Conservation (phyloP, 2,797 vertebrate species). For the Clarias platycephalus region DNA sequence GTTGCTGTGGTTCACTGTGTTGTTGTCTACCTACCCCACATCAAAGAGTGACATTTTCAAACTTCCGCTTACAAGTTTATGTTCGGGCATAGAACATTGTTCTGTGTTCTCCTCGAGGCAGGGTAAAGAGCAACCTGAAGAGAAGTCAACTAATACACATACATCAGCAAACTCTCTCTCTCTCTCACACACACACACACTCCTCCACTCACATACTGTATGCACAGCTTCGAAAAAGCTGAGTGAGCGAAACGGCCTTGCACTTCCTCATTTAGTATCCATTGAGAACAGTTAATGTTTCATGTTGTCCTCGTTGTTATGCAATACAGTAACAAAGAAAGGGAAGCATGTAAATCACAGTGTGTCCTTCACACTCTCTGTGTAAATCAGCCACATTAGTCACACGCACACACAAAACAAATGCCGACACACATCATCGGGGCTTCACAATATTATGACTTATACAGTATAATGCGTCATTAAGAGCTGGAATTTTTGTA, state of each 20-base stretch:
- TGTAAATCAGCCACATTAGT: background rate
- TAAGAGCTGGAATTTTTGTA: background rate
- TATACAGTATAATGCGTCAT: too few relatives aligned
- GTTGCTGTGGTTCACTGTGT: background rate
- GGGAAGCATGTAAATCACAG: conserved; percentile 8
- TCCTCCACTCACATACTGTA: background rate
- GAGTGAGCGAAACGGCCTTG: conserved; percentile 15
- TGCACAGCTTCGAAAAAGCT: conserved; percentile 1
- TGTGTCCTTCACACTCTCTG: conserved; percentile 3
- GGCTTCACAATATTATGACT: background rate
- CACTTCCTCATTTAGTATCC: conserved; percentile 15
- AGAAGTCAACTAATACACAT: conserved; percentile 1
- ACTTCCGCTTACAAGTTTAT: background rate
- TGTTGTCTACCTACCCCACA: too few relatives aligned
- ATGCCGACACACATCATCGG: background rate
- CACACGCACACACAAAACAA: background rate
- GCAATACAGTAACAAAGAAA: conserved; percentile 13
- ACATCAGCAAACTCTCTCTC: background rate
- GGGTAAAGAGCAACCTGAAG: conserved; percentile 11
- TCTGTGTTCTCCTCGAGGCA: background rate
- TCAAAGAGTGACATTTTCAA: background rate
- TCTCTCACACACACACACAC: background rate
- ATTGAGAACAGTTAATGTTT: conserved; percentile 29
- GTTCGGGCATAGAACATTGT: background rate
- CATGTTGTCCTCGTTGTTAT: background rate